A percentile compares a stretch with the other conserved stretches of the same genome.
Conservation (phyloP, 2,113 vertebrate species). For the Muscicapa adusta region DNA sequence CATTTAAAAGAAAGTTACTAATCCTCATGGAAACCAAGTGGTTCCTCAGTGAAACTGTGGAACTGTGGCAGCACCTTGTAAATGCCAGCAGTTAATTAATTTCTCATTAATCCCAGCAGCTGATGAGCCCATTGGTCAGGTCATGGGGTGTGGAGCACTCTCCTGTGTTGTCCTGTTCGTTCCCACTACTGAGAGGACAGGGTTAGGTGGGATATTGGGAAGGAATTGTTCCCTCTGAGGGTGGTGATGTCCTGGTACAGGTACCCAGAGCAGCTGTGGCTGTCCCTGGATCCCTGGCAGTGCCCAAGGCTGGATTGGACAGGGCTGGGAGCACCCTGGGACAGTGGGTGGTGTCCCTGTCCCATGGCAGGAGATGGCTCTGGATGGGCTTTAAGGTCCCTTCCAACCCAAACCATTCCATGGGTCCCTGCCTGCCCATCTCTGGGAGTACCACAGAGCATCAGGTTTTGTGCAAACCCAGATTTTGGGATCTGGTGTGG, state of each 20-base stretch:
- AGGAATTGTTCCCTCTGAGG: neutral
- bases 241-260: neutral
- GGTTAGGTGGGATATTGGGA: neutral
- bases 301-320: neutral
- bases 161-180: neutral
- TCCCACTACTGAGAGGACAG: neutral
- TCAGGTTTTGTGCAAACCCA: neutral
- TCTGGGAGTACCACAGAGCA: neutral
- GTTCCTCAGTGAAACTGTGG: accelerated
- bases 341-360: neutral
- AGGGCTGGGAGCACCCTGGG: neutral
- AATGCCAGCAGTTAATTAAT: neutral
- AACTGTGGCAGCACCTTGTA: neutral
- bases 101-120: neutral
- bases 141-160: neutral
- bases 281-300: neutral
- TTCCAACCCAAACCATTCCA: neutral
- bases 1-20: neutral
- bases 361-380: no score
- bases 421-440: neutral
- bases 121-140: accelerated
- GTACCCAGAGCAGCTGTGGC: neutral
- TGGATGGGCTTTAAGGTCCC: neutral
- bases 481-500: neutral
- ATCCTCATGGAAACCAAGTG: neutral